These are phyloP conservation scores for Lacanobia oleracea DNA, from an alignment of 2,888 invertebrate genomes.

Conservation along the genomic window DNA sequence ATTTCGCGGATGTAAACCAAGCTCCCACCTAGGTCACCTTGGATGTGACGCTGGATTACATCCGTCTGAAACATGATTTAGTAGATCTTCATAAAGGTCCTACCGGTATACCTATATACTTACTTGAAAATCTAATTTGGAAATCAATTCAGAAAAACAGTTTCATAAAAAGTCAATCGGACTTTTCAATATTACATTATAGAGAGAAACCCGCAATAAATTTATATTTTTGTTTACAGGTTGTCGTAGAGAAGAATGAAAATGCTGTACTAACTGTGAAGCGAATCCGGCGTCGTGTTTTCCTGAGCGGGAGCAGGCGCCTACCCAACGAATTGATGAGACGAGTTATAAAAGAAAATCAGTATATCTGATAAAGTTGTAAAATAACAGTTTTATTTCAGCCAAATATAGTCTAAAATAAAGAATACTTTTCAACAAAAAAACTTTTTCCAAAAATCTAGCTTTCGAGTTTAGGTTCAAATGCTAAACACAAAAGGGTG, in stretches of 20 bases:
- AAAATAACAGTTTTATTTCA: background rate
- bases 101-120: too few relatives aligned
- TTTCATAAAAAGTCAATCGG: background rate
- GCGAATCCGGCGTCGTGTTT: background rate
- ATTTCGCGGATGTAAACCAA: too few relatives aligned
- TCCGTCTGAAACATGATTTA: too few relatives aligned
- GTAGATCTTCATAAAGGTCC: background rate
- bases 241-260: background rate
- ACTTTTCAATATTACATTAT: background rate
- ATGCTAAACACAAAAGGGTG: conserved; percentile 1
- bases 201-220: conserved; percentile 39
- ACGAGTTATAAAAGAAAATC: background rate
- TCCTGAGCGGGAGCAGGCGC: conserved; percentile 8
- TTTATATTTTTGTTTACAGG: conserved; percentile 52
- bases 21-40: too few relatives aligned
- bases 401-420: background rate
- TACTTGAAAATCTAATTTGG: background rate
- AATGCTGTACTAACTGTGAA: background rate
- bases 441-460: too few relatives aligned
- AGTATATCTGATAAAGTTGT: too few relatives aligned
- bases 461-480: conserved; percentile 10
- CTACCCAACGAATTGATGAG: conserved; percentile 3
- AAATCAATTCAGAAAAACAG: background rate
- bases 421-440: background rate
- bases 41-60: too few relatives aligned